Evolutionary conservation across 2,797 vertebrate genomes (phyloP).

Genomic region (Muraenolepis orangiensis): DNA sequence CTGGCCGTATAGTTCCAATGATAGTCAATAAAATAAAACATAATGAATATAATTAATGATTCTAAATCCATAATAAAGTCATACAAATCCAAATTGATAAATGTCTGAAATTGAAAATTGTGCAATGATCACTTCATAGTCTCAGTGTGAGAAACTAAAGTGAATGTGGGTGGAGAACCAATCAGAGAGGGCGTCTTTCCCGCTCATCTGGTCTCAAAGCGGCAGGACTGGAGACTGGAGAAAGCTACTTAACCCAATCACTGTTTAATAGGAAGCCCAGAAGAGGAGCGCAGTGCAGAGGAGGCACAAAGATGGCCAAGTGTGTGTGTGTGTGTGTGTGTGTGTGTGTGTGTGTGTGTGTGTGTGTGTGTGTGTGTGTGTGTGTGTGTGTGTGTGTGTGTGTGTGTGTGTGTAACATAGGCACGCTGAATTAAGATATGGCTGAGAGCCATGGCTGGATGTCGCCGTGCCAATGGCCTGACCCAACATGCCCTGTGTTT

Average conservation of each 20-base stretch:
- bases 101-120: background rate
- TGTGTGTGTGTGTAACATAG: slow-evolving; percentile 65
- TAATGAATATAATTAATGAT: too few relatives aligned
- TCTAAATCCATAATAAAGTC: background rate
- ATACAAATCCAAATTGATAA: background rate
- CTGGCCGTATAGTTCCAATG: too few relatives aligned
- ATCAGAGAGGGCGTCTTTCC: slow-evolving; percentile 21
- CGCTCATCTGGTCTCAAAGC: slow-evolving; percentile 44
- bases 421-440: slow-evolving; percentile 83
- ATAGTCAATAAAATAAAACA: background rate
- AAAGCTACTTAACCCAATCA: slow-evolving; percentile 69
- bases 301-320: slow-evolving; percentile 77
- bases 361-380: slow-evolving; percentile 49
- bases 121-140: background rate
- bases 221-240: slow-evolving; percentile 26
- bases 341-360: slow-evolving; percentile 34
- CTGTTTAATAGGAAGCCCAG: slow-evolving; percentile 80
- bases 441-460: slow-evolving; percentile 66
- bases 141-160: background rate
- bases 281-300: slow-evolving; percentile 59
- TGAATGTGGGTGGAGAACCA: slow-evolving; percentile 3
- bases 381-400: slow-evolving; percentile 62
- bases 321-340: slow-evolving; percentile 63
- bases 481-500: slow-evolving; percentile 29
- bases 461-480: slow-evolving; percentile 48